Evolutionary conservation across 2,888 invertebrate genomes (phyloP).

Genomic region (Molorchus minor): DNA sequence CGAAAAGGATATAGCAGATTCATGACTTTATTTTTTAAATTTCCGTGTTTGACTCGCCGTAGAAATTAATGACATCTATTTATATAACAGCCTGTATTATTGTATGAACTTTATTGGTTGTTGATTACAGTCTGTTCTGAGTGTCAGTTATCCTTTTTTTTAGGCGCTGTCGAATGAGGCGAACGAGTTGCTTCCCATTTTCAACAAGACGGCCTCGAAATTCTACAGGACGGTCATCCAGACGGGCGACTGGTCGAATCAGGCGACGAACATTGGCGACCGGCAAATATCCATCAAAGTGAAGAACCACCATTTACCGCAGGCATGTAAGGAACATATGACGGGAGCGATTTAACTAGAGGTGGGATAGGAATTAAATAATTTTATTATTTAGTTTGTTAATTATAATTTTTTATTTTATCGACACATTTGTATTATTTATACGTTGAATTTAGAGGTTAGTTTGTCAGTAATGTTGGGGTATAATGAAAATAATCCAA

Average conservation of each 20-base stretch:
- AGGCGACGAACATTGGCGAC: conserved; percentile 63
- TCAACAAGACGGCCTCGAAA: conserved; percentile 93
- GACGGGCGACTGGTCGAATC: conserved; percentile 90
- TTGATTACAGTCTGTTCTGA: too few relatives aligned
- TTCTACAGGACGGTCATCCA: conserved; percentile 86
- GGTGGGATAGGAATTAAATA: not conserved
- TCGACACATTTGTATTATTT: too few relatives aligned
- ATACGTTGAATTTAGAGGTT: too few relatives aligned
- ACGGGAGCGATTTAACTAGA: conserved; percentile 49
- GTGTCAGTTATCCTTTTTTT: conserved; percentile 32
- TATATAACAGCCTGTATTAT: too few relatives aligned
- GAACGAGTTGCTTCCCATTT: conserved; percentile 95
- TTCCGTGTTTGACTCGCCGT: too few relatives aligned
- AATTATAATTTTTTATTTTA: too few relatives aligned
- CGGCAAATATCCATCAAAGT: conserved; percentile 57
- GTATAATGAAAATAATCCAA: too few relatives aligned
- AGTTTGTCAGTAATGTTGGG: too few relatives aligned
- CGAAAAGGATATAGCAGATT: too few relatives aligned
- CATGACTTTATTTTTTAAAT: too few relatives aligned
- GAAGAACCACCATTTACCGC: conserved; percentile 61
- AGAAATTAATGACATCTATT: too few relatives aligned
- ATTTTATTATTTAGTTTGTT: conserved; percentile 3
- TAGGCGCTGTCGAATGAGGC: conserved; percentile 96
- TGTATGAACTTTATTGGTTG: too few relatives aligned
- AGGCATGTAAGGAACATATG: conserved; percentile 57